phyloP scores from a whole-genome alignment of 35 echinoderm and acorn worm species.

The Strongylocentrotus purpuratus region DNA sequence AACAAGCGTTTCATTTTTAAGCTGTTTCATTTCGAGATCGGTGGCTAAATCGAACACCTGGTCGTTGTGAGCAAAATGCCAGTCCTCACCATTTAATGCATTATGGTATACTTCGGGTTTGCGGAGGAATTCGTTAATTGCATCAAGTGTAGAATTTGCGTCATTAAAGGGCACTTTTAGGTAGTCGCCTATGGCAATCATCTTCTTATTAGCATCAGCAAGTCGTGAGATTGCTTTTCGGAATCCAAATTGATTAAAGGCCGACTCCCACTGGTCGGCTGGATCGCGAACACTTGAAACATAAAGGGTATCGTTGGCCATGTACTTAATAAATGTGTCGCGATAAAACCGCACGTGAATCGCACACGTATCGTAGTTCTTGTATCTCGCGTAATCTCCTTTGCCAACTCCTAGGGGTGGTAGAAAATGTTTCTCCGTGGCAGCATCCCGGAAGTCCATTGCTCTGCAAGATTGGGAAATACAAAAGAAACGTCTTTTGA shows the following conservation, averaged over 20 bases:
- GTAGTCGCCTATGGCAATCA: neutral
- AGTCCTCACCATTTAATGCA: too few relatives aligned
- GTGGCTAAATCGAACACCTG: slow-evolving; percentile 44
- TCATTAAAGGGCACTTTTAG: neutral
- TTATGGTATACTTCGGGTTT: neutral
- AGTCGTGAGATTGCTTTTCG: neutral
- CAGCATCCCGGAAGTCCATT: too few relatives aligned
- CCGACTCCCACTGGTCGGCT: slow-evolving; percentile 32
- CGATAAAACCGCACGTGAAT: slow-evolving; percentile 36
- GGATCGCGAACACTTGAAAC: slow-evolving; percentile 34
- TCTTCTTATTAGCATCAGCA: neutral
- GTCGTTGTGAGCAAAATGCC: neutral
- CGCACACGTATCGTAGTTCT: slow-evolving; percentile 27
- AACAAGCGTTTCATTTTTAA: neutral
- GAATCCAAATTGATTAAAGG: slow-evolving; percentile 26
- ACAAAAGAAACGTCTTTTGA: too few relatives aligned
- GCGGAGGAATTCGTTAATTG: neutral
- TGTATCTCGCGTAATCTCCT: slow-evolving; percentile 9
- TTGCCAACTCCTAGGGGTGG: neutral
- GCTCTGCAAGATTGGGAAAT: too few relatives aligned
- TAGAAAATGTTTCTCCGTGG: too few relatives aligned
- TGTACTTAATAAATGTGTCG: neutral
- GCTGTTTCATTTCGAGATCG: neutral
- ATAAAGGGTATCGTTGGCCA: neutral
- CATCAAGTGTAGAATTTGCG: neutral